Conservation (phyloP, 2,797 vertebrate genomes). For the Pelobates cultripes region DNA sequence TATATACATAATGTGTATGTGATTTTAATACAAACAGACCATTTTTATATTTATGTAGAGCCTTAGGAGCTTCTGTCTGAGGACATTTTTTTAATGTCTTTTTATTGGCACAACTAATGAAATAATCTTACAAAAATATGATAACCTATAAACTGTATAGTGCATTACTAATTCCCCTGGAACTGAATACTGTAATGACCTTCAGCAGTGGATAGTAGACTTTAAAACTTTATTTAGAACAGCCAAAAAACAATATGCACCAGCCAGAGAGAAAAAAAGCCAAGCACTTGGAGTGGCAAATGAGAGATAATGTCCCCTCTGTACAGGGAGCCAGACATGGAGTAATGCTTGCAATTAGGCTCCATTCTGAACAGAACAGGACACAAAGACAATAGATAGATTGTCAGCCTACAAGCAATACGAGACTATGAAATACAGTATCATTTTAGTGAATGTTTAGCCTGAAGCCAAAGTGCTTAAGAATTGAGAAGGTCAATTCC, state of each 20-base stretch:
- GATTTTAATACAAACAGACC: too few relatives aligned
- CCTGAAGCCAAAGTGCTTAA: constrained; percentile 8
- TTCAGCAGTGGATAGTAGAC: background rate
- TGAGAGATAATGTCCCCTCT: constrained; percentile 5
- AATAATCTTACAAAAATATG: background rate
- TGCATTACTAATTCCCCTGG: background rate
- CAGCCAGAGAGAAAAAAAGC: background rate
- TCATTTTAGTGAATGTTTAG: background rate
- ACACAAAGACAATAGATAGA: constrained; percentile 3
- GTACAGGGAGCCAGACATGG: background rate
- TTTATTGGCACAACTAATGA: background rate
- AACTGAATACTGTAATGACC: background rate
- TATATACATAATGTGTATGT: too few relatives aligned
- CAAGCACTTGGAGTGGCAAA: background rate
- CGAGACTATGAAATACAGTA: background rate
- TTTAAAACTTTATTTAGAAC: background rate
- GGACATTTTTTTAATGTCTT: too few relatives aligned
- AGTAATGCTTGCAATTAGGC: constrained; percentile 25
- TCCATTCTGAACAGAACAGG: constrained; percentile 1
- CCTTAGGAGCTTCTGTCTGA: too few relatives aligned
- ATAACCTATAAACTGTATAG: background rate
- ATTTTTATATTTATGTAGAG: too few relatives aligned
- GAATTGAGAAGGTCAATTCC: background rate
- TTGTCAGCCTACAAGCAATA: constrained; percentile 10
- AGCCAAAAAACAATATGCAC: background rate